These are phyloP conservation scores for Lophius piscatorius DNA, from an alignment of 2,113 vertebrate species.

Conservation along the genomic window DNA sequence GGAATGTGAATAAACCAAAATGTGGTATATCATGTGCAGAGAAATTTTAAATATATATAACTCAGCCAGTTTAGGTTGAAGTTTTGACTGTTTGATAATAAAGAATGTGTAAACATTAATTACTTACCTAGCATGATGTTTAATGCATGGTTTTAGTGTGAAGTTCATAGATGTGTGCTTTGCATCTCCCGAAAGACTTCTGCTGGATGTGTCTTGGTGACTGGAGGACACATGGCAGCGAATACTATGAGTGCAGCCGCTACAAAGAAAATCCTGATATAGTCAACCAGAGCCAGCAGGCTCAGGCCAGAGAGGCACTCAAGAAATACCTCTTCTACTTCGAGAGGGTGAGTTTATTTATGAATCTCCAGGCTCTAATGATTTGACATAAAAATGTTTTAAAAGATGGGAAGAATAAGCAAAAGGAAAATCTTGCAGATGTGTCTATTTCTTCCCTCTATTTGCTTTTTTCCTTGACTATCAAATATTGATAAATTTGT, in stretches of 20 bases:
- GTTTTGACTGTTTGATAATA: too few relatives aligned
- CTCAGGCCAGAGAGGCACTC: slow-evolving; percentile 97
- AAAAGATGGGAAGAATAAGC: not conserved
- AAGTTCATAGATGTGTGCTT: slow-evolving; percentile 2
- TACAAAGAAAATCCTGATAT: slow-evolving; percentile 99
- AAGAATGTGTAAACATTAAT: too few relatives aligned
- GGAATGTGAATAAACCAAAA: not conserved
- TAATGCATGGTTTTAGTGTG: not conserved
- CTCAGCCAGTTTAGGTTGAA: too few relatives aligned
- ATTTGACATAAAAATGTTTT: too few relatives aligned
- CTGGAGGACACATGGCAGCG: slow-evolving; percentile 99
- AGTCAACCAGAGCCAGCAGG: slow-evolving; percentile 99
- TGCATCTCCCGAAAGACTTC: slow-evolving; percentile 84
- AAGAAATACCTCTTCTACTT: slow-evolving; percentile 99
- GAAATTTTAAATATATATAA: not conserved
- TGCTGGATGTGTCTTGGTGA: slow-evolving; percentile 99
- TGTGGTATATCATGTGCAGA: not conserved
- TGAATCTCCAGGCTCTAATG: too few relatives aligned
- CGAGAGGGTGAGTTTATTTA: slow-evolving; percentile 89
- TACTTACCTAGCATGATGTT: not conserved
- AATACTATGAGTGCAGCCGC: slow-evolving; percentile 99
- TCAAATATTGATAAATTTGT: too few relatives aligned
- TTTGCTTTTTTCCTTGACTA: too few relatives aligned
- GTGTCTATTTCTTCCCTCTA: not conserved
- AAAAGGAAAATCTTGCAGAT: not conserved